Evolutionary conservation across 2,113 vertebrate genomes (phyloP).

Genomic region (Sinocyclocheilus grahami): DNA sequence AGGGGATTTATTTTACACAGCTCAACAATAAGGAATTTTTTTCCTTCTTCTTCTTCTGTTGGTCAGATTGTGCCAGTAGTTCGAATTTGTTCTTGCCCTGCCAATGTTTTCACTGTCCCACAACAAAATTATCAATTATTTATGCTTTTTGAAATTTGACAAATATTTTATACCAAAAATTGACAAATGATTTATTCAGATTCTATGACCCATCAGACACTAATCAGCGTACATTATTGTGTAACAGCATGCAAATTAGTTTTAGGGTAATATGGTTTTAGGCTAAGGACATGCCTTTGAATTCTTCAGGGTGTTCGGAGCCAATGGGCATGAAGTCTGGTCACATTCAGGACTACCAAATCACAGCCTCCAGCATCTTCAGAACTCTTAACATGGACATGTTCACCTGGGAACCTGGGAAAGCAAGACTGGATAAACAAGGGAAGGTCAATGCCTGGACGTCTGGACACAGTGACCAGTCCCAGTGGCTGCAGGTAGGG

Average conservation of each 20-base stretch:
- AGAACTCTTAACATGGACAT: conserved; percentile 98
- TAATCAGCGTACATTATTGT: neutral
- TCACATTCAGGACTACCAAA: conserved; percentile 94
- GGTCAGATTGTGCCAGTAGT: too few relatives aligned
- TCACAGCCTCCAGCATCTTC: conserved; percentile 93
- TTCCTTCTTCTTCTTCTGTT: neutral
- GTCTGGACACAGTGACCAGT: conserved; percentile 94
- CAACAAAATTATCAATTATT: too few relatives aligned
- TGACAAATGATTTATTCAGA: too few relatives aligned
- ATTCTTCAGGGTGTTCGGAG: conserved; percentile 89
- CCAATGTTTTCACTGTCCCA: too few relatives aligned
- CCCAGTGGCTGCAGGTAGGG: conserved; percentile 96
- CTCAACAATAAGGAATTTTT: neutral
- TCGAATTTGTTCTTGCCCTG: too few relatives aligned
- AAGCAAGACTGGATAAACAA: conserved; percentile 96
- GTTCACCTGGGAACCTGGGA: conserved; percentile 98
- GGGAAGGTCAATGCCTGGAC: conserved; percentile 99
- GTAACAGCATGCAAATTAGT: neutral
- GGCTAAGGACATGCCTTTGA: conserved; percentile 37
- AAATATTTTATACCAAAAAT: too few relatives aligned
- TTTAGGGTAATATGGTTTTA: neutral
- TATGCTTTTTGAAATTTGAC: too few relatives aligned
- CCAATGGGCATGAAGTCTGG: conserved; percentile 98
- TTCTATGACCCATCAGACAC: neutral
- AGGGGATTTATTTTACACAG: neutral